These are phyloP conservation scores for Melanitta fusca DNA, from an alignment of 2,797 vertebrate genomes.

Conservation along the genomic window DNA sequence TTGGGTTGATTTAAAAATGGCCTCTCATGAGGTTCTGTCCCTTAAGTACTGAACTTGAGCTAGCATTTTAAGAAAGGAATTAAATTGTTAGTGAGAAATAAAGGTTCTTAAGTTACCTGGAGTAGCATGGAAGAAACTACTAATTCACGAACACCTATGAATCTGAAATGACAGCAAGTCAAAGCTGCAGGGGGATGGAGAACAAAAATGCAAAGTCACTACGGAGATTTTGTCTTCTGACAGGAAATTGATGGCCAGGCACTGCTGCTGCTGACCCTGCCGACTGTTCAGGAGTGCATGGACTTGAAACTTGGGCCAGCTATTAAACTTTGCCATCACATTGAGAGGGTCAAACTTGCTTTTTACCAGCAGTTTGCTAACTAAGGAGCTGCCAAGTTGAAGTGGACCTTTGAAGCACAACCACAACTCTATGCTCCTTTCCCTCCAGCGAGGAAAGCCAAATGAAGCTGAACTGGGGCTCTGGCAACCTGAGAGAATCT, in stretches of 20 bases:
- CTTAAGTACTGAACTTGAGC: not conserved
- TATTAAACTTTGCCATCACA: constrained; percentile 98
- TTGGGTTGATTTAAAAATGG: not conserved
- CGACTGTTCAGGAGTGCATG: constrained; percentile 99
- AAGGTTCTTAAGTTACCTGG: not conserved
- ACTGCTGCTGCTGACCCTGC: constrained; percentile 94
- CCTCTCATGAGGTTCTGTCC: not conserved
- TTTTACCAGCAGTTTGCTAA: constrained; percentile 99
- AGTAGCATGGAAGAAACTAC: not conserved
- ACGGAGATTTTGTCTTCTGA: constrained; percentile 53
- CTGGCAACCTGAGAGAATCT: constrained; percentile 52
- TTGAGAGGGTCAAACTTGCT: constrained; percentile 97
- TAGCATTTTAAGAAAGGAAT: not conserved
- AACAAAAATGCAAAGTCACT: not conserved
- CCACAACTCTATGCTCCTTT: constrained; percentile 58
- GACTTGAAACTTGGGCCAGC: constrained; percentile 97
- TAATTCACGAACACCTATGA: not conserved
- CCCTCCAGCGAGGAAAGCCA: constrained; percentile 56
- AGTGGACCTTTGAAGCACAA: constrained; percentile 80
- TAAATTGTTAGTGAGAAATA: not conserved
- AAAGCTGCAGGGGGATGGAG: not conserved
- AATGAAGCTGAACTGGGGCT: constrained; percentile 43
- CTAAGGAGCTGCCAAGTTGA: constrained; percentile 77
- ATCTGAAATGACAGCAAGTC: not conserved
- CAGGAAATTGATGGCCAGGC: constrained; percentile 99